Base-by-base conservation (phyloP, 2,113 vertebrate species). In the Chrysochloris asiatica region DNA sequence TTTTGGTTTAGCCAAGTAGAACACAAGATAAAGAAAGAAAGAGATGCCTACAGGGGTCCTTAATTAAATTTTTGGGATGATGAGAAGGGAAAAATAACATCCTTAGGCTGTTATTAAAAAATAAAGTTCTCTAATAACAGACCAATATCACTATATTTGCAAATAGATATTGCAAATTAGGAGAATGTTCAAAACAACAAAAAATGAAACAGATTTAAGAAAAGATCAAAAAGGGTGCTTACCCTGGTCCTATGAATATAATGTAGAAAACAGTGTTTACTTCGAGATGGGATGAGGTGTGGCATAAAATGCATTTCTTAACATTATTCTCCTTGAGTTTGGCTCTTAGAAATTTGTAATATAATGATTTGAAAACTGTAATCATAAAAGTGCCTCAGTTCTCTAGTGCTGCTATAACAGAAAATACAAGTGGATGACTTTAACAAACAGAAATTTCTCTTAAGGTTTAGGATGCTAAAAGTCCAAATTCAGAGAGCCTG, bases 91-190 rank as follows among this genome's bases (percentile, higher is more conserved):
- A n/a, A 54, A 63, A 54, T 59, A 50, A 38, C 24, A 61, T 67
- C 19, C 22, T 43, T 38, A 88, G 28, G 36, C 69, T 48, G 12
- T 19, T 75, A 92, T 89, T 30, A 85, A 88, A 82, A 71, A 83
- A 36, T 63, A 80, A 79, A 43, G 14, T 89, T 88, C 30, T 81
- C n/a, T 73, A 26, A 10, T 4, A 85, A 14, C 8, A 85, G 43
- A 67, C 61, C 38, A 73, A 0, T 90, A 61, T 88, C 36, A 83
- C 26, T 90, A 8, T 81, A 17, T 91, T 89, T 95, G 45, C 8
- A 85, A 43, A 30, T 13, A 61, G 36, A 88, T 56, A 94, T 69
- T 88, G n/a, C n/a, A n/a, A n/a, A n/a, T n/a, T 78, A 92, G 71
- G 59, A 80, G 38, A 47, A 45, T 8, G 9, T 91, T 73, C 11